Percentiles rank a stretch among this genome's conserved stretches.
Evolutionary conservation across 1,140 invertebrate species (phyloP).

Genomic region (Drosophila navojoa): DNA sequence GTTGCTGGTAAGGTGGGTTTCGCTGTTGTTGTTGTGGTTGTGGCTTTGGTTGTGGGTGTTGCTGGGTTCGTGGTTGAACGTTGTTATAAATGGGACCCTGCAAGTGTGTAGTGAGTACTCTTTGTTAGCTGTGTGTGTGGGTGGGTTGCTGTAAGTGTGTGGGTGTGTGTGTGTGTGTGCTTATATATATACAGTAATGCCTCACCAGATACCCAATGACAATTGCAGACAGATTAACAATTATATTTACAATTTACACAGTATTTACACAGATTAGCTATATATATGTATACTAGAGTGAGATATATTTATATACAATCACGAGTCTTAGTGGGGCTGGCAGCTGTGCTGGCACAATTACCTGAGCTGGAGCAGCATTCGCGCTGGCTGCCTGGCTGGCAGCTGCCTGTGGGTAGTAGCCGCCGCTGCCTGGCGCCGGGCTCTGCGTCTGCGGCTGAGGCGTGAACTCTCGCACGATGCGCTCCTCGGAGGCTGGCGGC

Average conservation of each 20-base stretch:
- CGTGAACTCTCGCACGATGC: constrained; percentile 85
- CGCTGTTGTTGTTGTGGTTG: constrained; percentile 40
- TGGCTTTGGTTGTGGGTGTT: constrained; percentile 19
- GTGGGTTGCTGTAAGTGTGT: constrained; percentile 9
- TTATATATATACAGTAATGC: constrained; percentile 26
- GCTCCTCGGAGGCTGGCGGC: constrained; percentile 89
- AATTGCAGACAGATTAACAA: constrained; percentile 46
- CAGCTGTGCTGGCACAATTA: constrained; percentile 40
- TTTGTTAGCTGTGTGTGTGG: constrained; percentile 38
- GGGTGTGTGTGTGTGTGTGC: constrained; percentile 9
- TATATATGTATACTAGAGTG: constrained; percentile 10
- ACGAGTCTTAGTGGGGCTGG: not conserved
- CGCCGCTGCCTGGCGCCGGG: constrained; percentile 61
- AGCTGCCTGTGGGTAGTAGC: constrained; percentile 60
- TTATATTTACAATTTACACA: constrained; percentile 60
- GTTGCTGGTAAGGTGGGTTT: constrained; percentile 28
- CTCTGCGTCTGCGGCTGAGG: constrained; percentile 84
- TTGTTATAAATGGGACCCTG: constrained; percentile 83
- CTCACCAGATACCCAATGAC: constrained; percentile 44
- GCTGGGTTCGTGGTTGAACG: constrained; percentile 59
- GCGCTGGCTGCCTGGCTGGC: not conserved
- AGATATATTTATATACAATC: constrained; percentile 46
- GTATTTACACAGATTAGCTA: constrained; percentile 37
- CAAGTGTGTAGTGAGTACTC: constrained; percentile 63
- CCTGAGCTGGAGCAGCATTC: constrained; percentile 55